Evolutionary conservation across 2,888 invertebrate genomes (phyloP), one percentile per base, ranked within the genome.

Genomic region (Sinotaia quadrata): DNA sequence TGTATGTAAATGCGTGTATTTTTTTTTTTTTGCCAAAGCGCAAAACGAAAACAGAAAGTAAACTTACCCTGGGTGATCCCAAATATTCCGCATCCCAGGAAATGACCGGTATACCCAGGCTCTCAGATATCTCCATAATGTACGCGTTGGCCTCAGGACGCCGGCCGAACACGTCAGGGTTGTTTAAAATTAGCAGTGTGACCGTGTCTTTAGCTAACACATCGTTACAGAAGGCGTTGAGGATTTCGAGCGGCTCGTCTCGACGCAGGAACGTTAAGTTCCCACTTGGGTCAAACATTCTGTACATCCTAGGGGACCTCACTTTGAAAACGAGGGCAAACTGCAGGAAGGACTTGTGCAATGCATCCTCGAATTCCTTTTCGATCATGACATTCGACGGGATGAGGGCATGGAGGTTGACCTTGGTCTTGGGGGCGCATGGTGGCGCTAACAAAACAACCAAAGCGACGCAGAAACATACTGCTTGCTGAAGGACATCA

Each of bases 141-240:
- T 77, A 77, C 27, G 68, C 31, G 41, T 71, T 73, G 2, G 77
- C 72, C 18, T 65, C 52, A n/a, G 74, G 49, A n/a, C 73, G 36
- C 21, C 68, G 47, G 18, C 69, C 57, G 8, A 73, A 63, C 12
- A 67, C 47, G 34, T 70, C 37, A 2, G 95, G 94, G 90, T 96
- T 96, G 93, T 96, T 96, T 91, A 97, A 92, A 90, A 96, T 96
- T 81, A 97, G 91, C 86, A 97, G 95, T 84, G 85, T 81, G n/a
- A 80, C 77, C 7, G 82, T 80, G 47, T 78, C 73, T 12, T 72
- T 52, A 29, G 68, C 74, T 44, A 85, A 75, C 54, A 87, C 75
- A 37, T 81, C 71, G 21, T 80, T 65, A 71, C 87, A 87, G 54
- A 87, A 75, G 15, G 79, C 74, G 31, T 78, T 69, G 37, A 87